Evolutionary conservation across 2,888 invertebrate species (phyloP), one percentile per base, ranked within the genome.

Genomic region (Kuschelorhynchus macadamiae): DNA sequence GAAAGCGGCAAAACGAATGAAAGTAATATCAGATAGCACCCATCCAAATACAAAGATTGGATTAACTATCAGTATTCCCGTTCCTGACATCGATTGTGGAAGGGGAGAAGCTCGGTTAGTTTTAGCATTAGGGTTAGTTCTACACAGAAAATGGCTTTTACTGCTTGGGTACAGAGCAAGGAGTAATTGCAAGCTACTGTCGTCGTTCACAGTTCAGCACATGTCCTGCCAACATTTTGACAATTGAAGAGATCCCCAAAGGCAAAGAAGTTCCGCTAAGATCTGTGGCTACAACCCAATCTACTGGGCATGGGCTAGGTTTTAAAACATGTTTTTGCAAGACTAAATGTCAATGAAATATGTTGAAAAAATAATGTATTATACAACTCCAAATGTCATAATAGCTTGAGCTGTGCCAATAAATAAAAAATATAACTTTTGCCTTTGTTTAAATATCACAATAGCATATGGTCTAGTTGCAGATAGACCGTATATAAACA

Each of bases 41-140:
- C 61, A 68, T 63, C 63, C 71, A 61, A 67, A 53, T 47, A n/a
- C n/a, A n/a, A n/a, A n/a, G 8, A 60, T 70, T 50, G 72, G 63
- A 61, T 64, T 52, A 60, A 71, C 55, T 62, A 61, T 69, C 12
- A 20, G 66, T 49, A 70, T 69, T 69, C 67, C n/a, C n/a, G n/a
- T n/a, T n/a, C n/a, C n/a, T n/a, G n/a, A n/a, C 70, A 63, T 69
- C 50, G 72, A 72, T 67, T 44, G 71, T 49, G 71, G 67, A 14
- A 60, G 62, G 50, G 69, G 60, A 61, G 72, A 70, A 71, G 63
- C 72, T 68, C 46, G 70, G 33, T 68, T 55, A 30, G 62, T 74
- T 68, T 66, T 71, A 57, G 67, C 64, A 17, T 63, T 70, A 49
- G 70, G 68, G 55, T 61, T 73, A 62, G 66, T 66, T 46, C 59